A percentile compares a stretch with the other conserved stretches of the same genome.
Evolutionary conservation across 2,888 invertebrate genomes (phyloP).

Genomic region (Mesopsocus fuscifrons): DNA sequence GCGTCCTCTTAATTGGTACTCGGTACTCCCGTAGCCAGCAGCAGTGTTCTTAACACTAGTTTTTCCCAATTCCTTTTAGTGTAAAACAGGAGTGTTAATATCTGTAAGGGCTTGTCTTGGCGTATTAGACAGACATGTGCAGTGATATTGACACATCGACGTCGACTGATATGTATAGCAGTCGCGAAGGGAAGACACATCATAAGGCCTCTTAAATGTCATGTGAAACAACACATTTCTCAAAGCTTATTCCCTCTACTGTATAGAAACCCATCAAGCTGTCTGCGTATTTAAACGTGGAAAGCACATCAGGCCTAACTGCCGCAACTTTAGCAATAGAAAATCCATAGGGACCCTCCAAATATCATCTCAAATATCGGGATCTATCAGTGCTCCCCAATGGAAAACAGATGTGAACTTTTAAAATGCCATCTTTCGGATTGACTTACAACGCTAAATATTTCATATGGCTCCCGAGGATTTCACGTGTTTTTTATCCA

Average conservation of each 20-base stretch:
- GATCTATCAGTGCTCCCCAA: neutral
- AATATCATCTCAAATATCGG: neutral
- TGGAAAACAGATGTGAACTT: slow-evolving; percentile 4
- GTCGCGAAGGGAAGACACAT: neutral
- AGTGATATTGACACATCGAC: no score
- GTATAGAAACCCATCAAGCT: neutral
- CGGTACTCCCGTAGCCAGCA: no score
- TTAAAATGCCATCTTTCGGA: slow-evolving; percentile 3
- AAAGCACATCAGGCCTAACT: slow-evolving; percentile 1
- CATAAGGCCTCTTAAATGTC: slow-evolving; percentile 4
- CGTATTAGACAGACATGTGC: no score
- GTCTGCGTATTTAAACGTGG: slow-evolving; percentile 1
- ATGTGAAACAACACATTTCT: neutral
- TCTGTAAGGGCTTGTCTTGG: no score
- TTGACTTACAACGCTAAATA: neutral
- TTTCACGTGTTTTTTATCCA: no score
- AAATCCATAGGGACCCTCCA: neutral
- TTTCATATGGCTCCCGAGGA: no score
- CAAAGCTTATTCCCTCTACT: slow-evolving; percentile 1
- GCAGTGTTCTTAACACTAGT: no score
- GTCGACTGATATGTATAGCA: no score
- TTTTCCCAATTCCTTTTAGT: no score
- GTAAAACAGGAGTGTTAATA: no score
- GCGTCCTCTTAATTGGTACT: no score
- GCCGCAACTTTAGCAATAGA: neutral